These are phyloP conservation scores for Apeira syringaria DNA, from an alignment of 2,888 invertebrate species.

Conservation along the genomic window DNA sequence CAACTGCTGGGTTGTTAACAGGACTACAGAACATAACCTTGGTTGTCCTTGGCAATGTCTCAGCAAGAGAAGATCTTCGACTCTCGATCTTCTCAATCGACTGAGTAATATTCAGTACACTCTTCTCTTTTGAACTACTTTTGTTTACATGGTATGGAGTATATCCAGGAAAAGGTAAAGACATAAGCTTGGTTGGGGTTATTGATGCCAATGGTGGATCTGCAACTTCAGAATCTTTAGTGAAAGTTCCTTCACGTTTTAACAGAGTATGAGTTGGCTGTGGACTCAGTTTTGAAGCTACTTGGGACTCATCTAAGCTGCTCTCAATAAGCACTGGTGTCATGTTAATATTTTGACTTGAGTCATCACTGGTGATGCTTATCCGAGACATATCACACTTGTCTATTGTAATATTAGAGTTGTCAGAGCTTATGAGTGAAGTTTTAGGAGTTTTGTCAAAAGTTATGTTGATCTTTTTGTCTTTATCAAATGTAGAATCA, in stretches of 20 bases:
- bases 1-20: conserved; percentile 47
- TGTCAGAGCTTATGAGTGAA: conserved; percentile 57
- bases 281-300: conserved; percentile 15
- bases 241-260: conserved; percentile 71
- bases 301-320: conserved; percentile 56
- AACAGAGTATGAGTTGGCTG: conserved; percentile 41
- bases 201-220: neutral
- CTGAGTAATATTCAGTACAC: conserved; percentile 58
- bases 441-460: conserved; percentile 55
- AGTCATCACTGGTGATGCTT: conserved; percentile 69
- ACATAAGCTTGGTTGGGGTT: conserved; percentile 48
- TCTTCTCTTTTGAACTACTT: conserved; percentile 46
- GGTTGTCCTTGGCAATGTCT: conserved; percentile 45
- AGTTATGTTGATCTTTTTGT: conserved; percentile 41
- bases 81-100: conserved; percentile 70
- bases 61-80: conserved; percentile 37
- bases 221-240: conserved; percentile 53
- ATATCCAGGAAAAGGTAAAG: conserved; percentile 58
- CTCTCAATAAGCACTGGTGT: conserved; percentile 68
- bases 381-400: conserved; percentile 52
- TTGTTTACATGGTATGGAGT: conserved; percentile 60
- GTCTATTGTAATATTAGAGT: conserved; percentile 45
- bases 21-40: conserved; percentile 78
- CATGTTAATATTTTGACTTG: conserved; percentile 57
- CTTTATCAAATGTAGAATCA: conserved; percentile 43